Evolutionary conservation across 2,113 vertebrate species (phyloP), one percentile per base, ranked within the genome.

Genomic region (Lophius piscatorius): DNA sequence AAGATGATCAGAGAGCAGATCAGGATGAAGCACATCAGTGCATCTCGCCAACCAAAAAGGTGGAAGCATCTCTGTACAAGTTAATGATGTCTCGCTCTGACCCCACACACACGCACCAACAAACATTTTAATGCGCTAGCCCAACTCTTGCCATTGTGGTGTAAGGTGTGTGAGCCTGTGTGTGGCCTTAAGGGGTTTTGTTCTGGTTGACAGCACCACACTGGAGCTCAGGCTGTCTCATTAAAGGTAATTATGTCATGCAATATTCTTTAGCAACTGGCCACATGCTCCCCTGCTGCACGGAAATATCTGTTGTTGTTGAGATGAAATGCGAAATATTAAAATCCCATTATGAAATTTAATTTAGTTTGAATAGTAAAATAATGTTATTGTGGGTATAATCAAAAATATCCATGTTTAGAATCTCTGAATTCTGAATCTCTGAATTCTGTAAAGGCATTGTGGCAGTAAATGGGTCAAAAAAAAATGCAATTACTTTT

Each of bases 261-360:
- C 59, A 71, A 59, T 68, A 58, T 74, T 70, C 62, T 80, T 63
- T 26, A 59, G 56, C 70, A 73, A 64, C 70, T 63, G 58, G 52
- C 57, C 36, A 69, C 41, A 31, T 28, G 41, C 36, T 45, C 33
- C 38, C 33, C 26, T 56, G 39, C 22, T 29, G n/a, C n/a, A n/a
- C n/a, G n/a, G n/a, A n/a, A n/a, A n/a, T n/a, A n/a, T n/a, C n/a
- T n/a, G n/a, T n/a, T n/a, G n/a, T n/a, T n/a, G n/a, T n/a, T n/a
- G n/a, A n/a, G n/a, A n/a, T n/a, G n/a, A n/a, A n/a, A n/a, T n/a
- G n/a, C n/a, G n/a, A n/a, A n/a, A n/a, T n/a, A n/a, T n/a, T n/a
- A n/a, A n/a, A n/a, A n/a, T n/a, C n/a, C n/a, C n/a, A n/a, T n/a
- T n/a, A n/a, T n/a, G n/a, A n/a, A n/a, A n/a, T n/a, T n/a, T n/a